Evolutionary conservation across 2,113 vertebrate species (phyloP).

Genomic region (Phylloscopus whistleri): DNA sequence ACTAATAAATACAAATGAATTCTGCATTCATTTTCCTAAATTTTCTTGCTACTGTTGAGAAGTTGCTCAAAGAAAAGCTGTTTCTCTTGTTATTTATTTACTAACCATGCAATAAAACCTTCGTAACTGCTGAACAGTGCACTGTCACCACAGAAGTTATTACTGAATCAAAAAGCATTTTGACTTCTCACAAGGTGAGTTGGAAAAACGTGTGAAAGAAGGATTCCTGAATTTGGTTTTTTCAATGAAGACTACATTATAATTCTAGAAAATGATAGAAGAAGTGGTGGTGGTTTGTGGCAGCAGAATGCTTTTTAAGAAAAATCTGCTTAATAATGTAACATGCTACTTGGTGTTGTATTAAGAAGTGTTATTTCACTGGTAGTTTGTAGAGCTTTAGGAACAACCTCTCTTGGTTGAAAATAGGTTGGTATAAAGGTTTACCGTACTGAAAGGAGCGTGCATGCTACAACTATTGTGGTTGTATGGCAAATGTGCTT

Average conservation of each 20-base stretch:
- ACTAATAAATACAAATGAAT: not conserved
- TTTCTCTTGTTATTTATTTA: constrained; percentile 16
- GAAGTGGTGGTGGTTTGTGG: not conserved
- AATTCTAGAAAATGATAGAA: not conserved
- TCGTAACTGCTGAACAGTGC: not conserved
- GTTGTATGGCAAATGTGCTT: not conserved
- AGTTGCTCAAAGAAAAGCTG: constrained; percentile 16
- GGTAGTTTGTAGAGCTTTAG: not conserved
- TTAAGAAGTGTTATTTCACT: not conserved
- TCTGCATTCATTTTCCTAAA: not conserved
- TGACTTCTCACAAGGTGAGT: not conserved
- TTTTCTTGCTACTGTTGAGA: constrained; percentile 7
- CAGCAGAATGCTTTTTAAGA: not conserved
- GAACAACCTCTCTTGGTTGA: not conserved
- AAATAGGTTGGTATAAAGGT: not conserved
- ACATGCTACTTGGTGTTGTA: not conserved
- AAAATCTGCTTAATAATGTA: not conserved
- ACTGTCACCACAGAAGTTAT: not conserved
- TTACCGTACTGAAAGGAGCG: not conserved
- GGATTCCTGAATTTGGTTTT: not conserved
- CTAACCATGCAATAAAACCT: not conserved
- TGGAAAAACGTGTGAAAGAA: not conserved
- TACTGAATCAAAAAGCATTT: not conserved
- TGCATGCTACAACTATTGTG: not conserved
- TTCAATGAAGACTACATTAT: not conserved